Conservation (phyloP, 2,797 vertebrate species). For the Phrynocephalus guinanensis region DNA sequence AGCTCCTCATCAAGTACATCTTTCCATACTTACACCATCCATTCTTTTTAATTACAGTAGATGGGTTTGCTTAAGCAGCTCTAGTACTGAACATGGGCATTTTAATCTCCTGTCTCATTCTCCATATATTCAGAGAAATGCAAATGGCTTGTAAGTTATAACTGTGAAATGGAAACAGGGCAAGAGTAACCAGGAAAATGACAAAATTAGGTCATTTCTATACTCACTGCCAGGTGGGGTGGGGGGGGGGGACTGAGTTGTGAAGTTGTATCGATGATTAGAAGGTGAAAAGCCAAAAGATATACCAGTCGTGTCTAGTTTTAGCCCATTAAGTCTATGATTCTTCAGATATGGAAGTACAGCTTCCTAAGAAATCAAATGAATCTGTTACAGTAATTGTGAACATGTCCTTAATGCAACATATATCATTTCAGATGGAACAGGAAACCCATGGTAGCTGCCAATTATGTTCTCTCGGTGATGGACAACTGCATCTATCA, state of each 20-base stretch:
- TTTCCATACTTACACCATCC: neutral
- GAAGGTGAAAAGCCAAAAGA: neutral
- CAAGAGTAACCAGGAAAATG: neutral
- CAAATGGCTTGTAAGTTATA: slow-evolving; percentile 33
- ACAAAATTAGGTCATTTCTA: neutral
- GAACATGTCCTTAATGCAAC: neutral
- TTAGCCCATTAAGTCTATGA: neutral
- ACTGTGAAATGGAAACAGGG: neutral
- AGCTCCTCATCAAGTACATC: neutral
- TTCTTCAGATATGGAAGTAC: neutral
- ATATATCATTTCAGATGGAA: neutral
- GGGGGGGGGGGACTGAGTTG: neutral
- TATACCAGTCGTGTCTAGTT: neutral
- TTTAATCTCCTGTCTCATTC: slow-evolving; percentile 51
- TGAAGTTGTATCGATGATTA: neutral
- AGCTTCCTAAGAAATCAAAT: neutral
- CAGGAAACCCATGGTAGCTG: neutral
- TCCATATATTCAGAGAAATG: slow-evolving; percentile 26
- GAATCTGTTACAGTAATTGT: neutral
- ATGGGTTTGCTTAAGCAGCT: neutral
- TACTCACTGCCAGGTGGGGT: neutral
- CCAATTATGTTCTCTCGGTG: neutral
- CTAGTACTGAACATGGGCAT: slow-evolving; percentile 1
- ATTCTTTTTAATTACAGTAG: slow-evolving; percentile 2
- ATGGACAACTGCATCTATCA: neutral